phyloP scores from a whole-genome alignment of 2,113 vertebrate species.

The Potamarius usumacintae region DNA sequence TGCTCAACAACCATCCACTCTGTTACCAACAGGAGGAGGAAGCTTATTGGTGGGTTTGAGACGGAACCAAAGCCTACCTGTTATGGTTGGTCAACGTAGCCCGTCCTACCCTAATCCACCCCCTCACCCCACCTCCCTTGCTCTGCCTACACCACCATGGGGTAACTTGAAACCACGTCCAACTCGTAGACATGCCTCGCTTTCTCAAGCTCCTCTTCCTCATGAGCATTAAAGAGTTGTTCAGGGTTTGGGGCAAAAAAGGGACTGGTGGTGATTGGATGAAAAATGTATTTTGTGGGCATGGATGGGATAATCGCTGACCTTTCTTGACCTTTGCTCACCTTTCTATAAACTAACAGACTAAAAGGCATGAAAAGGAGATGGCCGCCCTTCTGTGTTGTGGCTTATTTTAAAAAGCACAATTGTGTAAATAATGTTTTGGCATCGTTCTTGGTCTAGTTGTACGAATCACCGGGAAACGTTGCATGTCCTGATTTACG shows the following conservation, averaged over 20 bases:
- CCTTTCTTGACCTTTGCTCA: conserved; percentile 22
- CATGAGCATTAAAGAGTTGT: conserved; percentile 57
- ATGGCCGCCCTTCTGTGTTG: conserved; percentile 42
- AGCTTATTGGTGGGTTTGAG: conserved; percentile 87
- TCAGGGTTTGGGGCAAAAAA: not conserved
- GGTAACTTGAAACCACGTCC: conserved; percentile 66
- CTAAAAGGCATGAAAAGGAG: conserved; percentile 24
- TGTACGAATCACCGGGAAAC: not conserved
- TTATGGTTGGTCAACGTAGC: conserved; percentile 79
- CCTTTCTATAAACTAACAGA: conserved; percentile 39
- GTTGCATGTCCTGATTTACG: conserved; percentile 17
- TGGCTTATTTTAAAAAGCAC: conserved; percentile 67
- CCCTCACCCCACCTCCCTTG: conserved; percentile 69
- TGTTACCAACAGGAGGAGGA: conserved; percentile 79
- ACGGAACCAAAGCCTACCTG: conserved; percentile 92
- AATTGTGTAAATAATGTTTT: conserved; percentile 52
- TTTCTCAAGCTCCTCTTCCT: conserved; percentile 54
- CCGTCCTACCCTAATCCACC: conserved; percentile 55
- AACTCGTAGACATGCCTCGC: conserved; percentile 53
- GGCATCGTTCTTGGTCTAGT: not conserved
- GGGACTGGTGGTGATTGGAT: not conserved
- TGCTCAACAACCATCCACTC: conserved; percentile 73
- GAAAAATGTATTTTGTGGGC: not conserved
- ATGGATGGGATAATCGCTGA: not conserved
- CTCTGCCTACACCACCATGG: conserved; percentile 68